phyloP scores from a whole-genome alignment of 2,888 invertebrate species.

The Palloptera scutellata region DNA sequence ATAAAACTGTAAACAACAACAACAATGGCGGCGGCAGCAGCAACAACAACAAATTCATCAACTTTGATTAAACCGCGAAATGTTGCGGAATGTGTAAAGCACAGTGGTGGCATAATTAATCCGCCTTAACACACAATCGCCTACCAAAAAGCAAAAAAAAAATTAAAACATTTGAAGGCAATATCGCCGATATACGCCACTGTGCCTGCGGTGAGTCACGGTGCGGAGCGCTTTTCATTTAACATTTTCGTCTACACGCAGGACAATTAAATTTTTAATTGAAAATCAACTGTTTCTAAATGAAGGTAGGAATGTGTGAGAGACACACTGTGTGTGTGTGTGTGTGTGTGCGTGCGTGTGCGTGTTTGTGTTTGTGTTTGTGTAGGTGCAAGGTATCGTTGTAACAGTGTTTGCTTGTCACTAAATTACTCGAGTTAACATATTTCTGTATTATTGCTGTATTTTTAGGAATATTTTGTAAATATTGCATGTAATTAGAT shows the following conservation, averaged over 20 bases:
- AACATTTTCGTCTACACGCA: constrained; percentile 5
- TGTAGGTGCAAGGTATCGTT: not conserved
- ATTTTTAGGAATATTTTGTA: constrained; percentile 4
- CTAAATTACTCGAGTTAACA: not conserved
- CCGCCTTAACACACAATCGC: no score
- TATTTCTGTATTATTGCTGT: not conserved
- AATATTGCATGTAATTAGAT: constrained; percentile 4
- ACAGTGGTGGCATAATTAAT: not conserved
- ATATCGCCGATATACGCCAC: not conserved
- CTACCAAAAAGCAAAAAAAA: no score
- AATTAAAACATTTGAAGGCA: no score
- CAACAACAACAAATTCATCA: not conserved
- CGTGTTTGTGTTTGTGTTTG: not conserved
- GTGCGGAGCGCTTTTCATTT: not conserved
- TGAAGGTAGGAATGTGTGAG: no score
- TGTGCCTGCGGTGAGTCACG: no score
- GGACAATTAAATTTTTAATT: constrained; percentile 32
- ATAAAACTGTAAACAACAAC: constrained; percentile 28
- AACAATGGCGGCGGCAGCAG: not conserved
- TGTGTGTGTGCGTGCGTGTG: not conserved
- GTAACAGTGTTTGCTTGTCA: not conserved
- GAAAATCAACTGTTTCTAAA: constrained; percentile 26
- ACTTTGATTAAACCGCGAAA: constrained; percentile 3
- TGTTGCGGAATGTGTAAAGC: not conserved
- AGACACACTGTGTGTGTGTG: no score